Base-by-base conservation (phyloP, 2,113 vertebrate genomes). In the Percopsis transmontana region DNA sequence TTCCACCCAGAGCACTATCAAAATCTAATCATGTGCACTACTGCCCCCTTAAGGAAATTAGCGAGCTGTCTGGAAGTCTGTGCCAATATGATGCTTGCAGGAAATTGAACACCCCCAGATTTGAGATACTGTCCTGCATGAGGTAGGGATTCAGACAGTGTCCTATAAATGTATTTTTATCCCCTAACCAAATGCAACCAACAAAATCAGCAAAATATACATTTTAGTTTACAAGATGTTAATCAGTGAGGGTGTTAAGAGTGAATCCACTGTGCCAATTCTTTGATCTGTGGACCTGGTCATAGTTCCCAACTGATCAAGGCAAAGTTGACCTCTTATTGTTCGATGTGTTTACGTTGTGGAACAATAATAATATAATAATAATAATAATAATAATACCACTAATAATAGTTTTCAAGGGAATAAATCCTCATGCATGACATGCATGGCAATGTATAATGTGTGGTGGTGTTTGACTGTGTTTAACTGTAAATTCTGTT, bases 371-470 rank as follows among this genome's bases (percentile, higher is more conserved):
- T 7, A 1, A 51, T 41, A 65, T 47, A 42, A 21, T 38, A 44
- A 1, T 7, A 1, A 51, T 41, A 50, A 45, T 56, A 16, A 58
- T 12, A 41, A 64, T 44, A 54, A 60, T 45, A 5, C 64, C 21
- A 24, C 41, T 42, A 47, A 51, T 44, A 15, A 2, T 2, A 44
- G 0, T 39, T 51, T 53, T 53, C 23, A 14, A 23, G 7, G 2
- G 59, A 18, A 44, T 14, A 16, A 33, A 16, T 6, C 33, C 62
- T 57, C 0, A 65, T 53, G 27, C 27, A 33, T 33, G 27, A 33
- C 27, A 69, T 76, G 79, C 81, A 80, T 78, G 79, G 73, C 60
- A 21, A 45, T 76, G 79, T 77, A 23, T 60, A 72, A 38, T 41
- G 5, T 63, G 21, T 48, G 23, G 41, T 76, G 12, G 19, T 57